phyloP scores from a whole-genome alignment of 1,140 invertebrate species.

The Meloidogyne exigua region DNA sequence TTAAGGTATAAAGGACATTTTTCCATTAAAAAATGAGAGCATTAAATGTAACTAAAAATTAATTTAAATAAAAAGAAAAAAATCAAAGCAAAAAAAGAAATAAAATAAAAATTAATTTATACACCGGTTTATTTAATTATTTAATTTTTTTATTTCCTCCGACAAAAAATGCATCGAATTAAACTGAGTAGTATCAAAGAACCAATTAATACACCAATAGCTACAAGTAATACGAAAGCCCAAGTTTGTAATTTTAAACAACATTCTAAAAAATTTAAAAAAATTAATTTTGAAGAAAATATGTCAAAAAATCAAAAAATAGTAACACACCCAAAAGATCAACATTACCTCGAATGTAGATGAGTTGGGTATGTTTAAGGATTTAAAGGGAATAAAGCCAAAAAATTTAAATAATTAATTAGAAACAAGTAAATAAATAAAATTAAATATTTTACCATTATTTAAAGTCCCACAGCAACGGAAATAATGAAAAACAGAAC shows the following conservation, averaged over 20 bases:
- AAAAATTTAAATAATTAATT: too few species aligned
- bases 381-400: neutral
- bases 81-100: too few species aligned
- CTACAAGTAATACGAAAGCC: slow-evolving; percentile 29
- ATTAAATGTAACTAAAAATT: too few species aligned
- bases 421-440: too few species aligned
- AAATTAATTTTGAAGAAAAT: neutral
- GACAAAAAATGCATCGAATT: slow-evolving; percentile 29
- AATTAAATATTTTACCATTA: too few species aligned
- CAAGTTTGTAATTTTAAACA: slow-evolving; percentile 26
- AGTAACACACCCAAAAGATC: too few species aligned
- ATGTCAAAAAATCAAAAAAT: neutral
- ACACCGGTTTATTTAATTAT: too few species aligned
- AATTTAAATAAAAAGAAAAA: too few species aligned
- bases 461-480: slow-evolving; percentile 26
- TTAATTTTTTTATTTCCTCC: slow-evolving; percentile 19
- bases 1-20: too few species aligned
- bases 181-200: slow-evolving; percentile 16
- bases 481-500: slow-evolving; percentile 21
- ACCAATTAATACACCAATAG: slow-evolving; percentile 21
- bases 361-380: neutral
- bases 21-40: too few species aligned
- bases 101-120: too few species aligned
- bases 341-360: too few species aligned
- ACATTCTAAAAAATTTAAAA: slow-evolving; percentile 12